Base-by-base conservation (phyloP, 1,140 invertebrate species). In the Lordiphosa mommai region DNA sequence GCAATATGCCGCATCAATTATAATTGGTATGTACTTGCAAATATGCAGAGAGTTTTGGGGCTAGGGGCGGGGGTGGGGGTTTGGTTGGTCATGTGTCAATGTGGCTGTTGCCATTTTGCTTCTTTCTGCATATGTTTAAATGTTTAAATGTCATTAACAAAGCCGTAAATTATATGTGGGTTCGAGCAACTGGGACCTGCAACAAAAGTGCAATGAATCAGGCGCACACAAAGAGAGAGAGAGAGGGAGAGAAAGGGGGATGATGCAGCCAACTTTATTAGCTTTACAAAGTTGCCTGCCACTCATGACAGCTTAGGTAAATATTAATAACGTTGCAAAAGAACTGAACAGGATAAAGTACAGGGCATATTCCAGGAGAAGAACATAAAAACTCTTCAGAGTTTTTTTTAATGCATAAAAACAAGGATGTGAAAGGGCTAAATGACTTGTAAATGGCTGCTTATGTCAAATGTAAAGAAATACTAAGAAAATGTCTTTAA, bases 141-240 rank as follows among this genome's bases (percentile, higher is more conserved):
- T 76, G 73, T 80, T 79, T 80, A 80, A 84, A 80, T 66, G 77
- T 82, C 76, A 80, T 80, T 80, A 80, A 80, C 72, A 72, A 53
- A 67, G 61, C 76, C 72, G 66, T 80, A 80, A 80, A 84, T 80
- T 68, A 80, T 84, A 63, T 76, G 65, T 27, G 23, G 23, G 23
- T 14, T 1, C 16, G n/a, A 13, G 36, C 16, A 51, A 38, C 32
- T 58, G 61, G 36, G 50, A 38, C 53, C 37, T 61, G 64, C 73
- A 73, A 40, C 63, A 60, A 43, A 51, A 48, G 53, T 63, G 67
- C 57, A 46, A 56, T 29, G 32, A 36, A 46, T 53, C 32, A 52
- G 40, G 17, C 16, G 5, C 1, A 10, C 1, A 10, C 1, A 9
- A 4, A 7, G 8, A 34, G n/a, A 4, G 32, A 14, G n/a, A 17